phyloP scores from a whole-genome alignment of 1,140 invertebrate species.

The Pachypeltis micranthus region DNA sequence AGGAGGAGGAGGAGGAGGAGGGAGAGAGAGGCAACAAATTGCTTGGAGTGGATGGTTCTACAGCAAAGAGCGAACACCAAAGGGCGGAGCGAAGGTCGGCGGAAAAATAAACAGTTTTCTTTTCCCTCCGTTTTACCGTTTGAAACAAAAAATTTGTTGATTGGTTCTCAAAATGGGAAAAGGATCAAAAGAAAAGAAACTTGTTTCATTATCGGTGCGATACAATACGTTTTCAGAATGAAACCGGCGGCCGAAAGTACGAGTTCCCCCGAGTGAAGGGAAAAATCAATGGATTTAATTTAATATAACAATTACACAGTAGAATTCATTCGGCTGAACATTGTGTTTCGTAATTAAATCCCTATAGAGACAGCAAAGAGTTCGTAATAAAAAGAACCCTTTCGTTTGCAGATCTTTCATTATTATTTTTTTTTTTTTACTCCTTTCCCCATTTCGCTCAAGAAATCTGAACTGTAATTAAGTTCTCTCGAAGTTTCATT shows the following conservation, averaged over 20 bases:
- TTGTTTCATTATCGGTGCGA: neutral
- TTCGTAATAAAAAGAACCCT: conserved; percentile 20
- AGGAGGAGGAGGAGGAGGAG: neutral
- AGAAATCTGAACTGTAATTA: conserved; percentile 23
- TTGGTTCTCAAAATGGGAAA: neutral
- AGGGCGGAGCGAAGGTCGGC: no score
- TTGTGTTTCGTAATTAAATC: conserved; percentile 24
- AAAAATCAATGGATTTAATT: conserved; percentile 25
- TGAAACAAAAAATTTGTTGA: conserved; percentile 1
- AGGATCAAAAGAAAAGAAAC: neutral
- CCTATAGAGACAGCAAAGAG: conserved; percentile 19
- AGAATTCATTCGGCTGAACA: conserved; percentile 21
- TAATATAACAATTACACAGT: conserved; percentile 25
- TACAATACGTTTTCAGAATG: neutral
- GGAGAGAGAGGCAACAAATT: no score
- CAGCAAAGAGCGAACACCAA: no score
- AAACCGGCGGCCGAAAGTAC: neutral
- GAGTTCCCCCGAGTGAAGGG: neutral
- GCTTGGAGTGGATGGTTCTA: no score
- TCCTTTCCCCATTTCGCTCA: conserved; percentile 3
- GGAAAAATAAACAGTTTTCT: neutral
- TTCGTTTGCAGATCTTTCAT: conserved; percentile 16
- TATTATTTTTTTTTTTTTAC: conserved; percentile 3
- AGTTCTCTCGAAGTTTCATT: conserved; percentile 24
- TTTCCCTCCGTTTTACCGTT: neutral